These are phyloP conservation scores for Phylloscopus trochilus DNA, from an alignment of 2,113 vertebrate species.

Conservation along the genomic window DNA sequence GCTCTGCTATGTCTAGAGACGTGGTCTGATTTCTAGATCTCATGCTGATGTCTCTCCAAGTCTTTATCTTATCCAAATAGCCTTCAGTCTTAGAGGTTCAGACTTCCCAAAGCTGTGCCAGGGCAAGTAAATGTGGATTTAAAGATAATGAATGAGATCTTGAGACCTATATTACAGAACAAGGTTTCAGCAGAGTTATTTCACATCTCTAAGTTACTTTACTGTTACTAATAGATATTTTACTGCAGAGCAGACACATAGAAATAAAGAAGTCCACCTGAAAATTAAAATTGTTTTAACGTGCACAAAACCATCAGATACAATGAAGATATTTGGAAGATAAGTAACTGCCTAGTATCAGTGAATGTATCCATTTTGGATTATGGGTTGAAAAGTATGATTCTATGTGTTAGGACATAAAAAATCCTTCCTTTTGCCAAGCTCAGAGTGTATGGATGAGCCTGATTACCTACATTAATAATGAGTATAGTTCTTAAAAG, in stretches of 20 bases:
- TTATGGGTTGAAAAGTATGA: neutral
- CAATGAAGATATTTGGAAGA: neutral
- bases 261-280: neutral
- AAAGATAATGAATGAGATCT: neutral
- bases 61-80: neutral
- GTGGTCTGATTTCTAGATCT: neutral
- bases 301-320: neutral
- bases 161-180: neutral
- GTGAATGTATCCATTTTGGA: neutral
- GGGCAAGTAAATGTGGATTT: neutral
- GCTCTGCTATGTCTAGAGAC: neutral
- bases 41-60: neutral
- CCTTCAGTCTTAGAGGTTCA: neutral
- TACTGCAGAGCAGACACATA: neutral
- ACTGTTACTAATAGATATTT: neutral
- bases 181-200: neutral
- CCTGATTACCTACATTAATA: neutral
- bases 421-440: neutral
- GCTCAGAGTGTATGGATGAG: neutral
- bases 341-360: neutral
- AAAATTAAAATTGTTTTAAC: neutral
- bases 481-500: neutral
- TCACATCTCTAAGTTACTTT: neutral
- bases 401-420: neutral
- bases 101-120: neutral